Evolutionary conservation across 1,140 invertebrate genomes (phyloP), one percentile per base, ranked within the genome.

Genomic region (Zeugodacus cucurbitae): DNA sequence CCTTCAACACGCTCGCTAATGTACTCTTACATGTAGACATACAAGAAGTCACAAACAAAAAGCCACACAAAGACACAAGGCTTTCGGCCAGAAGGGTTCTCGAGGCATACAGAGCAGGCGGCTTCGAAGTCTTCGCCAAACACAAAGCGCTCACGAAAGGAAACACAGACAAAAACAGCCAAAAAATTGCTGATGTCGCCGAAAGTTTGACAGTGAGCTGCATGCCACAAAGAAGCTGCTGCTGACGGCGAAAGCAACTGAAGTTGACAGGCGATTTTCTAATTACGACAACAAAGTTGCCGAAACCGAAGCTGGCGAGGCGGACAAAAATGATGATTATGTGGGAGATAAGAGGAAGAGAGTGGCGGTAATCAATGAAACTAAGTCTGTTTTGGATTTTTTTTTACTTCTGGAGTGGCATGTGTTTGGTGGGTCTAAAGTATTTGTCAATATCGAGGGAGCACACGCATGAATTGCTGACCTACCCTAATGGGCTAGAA

Each of bases 261-360:
- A 86, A 86, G 82, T 86, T 86, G 82, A 37, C 34, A 22, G 54
- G 3, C 44, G 82, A 86, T 86, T 57, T 86, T 86, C 44, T 54
- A 54, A 86, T 54, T 86, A 86, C n/a, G 44, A 34, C 20, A 54
- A 29, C 34, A 86, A 54, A 86, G 82, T 26, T 37, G 26, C n/a
- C 44, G 34, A 86, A 54, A 74, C 17, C 11, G 29, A 74, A 6
- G 48, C 11, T 54, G 29, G 14, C 48, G n/a, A 58, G 20, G n/a
- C 54, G 10, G 2, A 54, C 41, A 54, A 58, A 54, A 54, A 58
- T 14, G 11, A 6, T 54, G 5, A 26, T 3, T 14, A 26, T 10
- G 3, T 2, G 2, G 29, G 67, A 74, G 3, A n/a, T 37, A 74
- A 74, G 34, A 41, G 67, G 17, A 1, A 74, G 4, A n/a, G 17